These are phyloP conservation scores for Nudaria mundana DNA, from an alignment of 2,888 invertebrate species.

Conservation along the genomic window DNA sequence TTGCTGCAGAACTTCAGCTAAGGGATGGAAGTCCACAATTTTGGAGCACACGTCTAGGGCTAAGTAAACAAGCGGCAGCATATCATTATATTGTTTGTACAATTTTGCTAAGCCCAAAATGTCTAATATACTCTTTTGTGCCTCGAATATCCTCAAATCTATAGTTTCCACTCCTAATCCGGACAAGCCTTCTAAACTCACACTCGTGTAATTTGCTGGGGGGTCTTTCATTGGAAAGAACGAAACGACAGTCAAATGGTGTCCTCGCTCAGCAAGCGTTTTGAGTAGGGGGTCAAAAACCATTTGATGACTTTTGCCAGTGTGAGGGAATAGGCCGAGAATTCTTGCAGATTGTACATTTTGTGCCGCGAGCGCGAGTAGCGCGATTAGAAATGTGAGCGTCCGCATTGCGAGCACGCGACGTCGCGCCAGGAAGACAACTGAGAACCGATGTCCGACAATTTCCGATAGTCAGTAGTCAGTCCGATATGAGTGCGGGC, in stretches of 20 bases:
- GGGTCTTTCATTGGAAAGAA: conserved; percentile 78
- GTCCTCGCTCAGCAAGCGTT: conserved; percentile 78
- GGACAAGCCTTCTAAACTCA: conserved; percentile 67
- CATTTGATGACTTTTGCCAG: conserved; percentile 83
- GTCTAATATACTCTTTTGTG: conserved; percentile 36
- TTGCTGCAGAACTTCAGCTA: conserved; percentile 55
- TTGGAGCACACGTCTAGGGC: conserved; percentile 60
- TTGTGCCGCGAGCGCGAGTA: conserved; percentile 43
- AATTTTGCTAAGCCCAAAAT: conserved; percentile 47
- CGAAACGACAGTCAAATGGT: conserved; percentile 82
- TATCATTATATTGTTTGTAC: conserved; percentile 45
- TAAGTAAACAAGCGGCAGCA: conserved; percentile 51
- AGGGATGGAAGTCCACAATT: conserved; percentile 56
- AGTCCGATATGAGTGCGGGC: conserved; percentile 9
- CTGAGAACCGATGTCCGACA: conserved; percentile 36
- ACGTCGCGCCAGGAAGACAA: conserved; percentile 27
- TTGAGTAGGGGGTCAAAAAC: conserved; percentile 80
- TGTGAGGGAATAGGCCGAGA: conserved; percentile 81
- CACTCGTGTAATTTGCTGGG: conserved; percentile 64
- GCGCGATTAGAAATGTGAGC: conserved; percentile 32
- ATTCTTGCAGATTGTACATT: conserved; percentile 66
- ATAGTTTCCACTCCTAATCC: conserved; percentile 54
- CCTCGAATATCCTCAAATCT: conserved; percentile 51
- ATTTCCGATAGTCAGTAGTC: too few species aligned
- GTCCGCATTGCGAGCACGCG: conserved; percentile 50